These are phyloP conservation scores for Plusia festucae DNA, from an alignment of 2,888 invertebrate species.

Conservation along the genomic window DNA sequence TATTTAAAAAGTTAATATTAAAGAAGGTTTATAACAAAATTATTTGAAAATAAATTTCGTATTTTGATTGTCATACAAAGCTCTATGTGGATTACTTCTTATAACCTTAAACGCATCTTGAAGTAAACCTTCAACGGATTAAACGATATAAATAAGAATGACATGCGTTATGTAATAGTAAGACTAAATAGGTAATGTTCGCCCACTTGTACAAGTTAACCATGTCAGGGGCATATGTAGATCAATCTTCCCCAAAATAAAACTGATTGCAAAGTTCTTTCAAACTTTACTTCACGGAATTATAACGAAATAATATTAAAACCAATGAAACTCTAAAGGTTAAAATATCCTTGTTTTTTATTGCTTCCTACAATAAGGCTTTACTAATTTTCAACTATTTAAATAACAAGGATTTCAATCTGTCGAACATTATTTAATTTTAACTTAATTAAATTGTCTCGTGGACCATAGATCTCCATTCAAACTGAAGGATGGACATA, in stretches of 20 bases:
- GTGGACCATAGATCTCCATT: no score
- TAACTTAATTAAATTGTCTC: not conserved
- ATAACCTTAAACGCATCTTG: not conserved
- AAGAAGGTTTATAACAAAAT: no score
- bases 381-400: slow-evolving; percentile 1
- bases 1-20: no score
- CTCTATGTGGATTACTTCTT: not conserved
- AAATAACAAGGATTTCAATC: not conserved
- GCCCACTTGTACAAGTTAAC: not conserved
- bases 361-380: not conserved
- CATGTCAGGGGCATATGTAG: not conserved
- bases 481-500: no score
- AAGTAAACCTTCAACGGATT: not conserved
- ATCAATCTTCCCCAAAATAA: not conserved
- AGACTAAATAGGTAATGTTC: not conserved
- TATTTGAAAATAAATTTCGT: no score
- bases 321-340: not conserved
- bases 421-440: not conserved
- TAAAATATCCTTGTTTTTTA: not conserved
- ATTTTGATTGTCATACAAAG: no score
- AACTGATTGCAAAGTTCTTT: not conserved
- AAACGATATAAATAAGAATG: no score
- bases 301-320: not conserved
- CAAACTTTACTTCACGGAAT: not conserved
- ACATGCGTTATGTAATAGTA: not conserved